Conservation (phyloP, 2,797 vertebrate genomes). For the Spondyliosoma cantharus region DNA sequence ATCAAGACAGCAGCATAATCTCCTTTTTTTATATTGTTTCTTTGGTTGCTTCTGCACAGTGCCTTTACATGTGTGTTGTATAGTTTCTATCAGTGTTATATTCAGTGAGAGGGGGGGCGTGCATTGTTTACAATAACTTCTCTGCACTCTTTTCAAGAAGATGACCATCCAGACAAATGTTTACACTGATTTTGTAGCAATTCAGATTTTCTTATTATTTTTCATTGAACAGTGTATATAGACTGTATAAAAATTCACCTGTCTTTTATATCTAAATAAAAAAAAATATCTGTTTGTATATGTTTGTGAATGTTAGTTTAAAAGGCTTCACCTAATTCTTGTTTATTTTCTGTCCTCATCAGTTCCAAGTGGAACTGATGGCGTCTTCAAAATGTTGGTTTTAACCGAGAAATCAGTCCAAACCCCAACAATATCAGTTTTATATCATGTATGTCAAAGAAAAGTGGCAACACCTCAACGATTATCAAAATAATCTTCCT, state of each 20-base stretch:
- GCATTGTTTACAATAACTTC: slow-evolving; percentile 71
- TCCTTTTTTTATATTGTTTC: slow-evolving; percentile 27
- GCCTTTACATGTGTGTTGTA: slow-evolving; percentile 44
- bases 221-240: slow-evolving; percentile 68
- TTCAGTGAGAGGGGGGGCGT: slow-evolving; percentile 51
- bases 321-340: background rate
- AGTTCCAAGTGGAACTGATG: too few species aligned
- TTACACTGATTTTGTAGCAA: slow-evolving; percentile 80
- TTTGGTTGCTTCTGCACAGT: slow-evolving; percentile 34
- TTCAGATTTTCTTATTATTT: slow-evolving; percentile 59
- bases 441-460: too few species aligned
- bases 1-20: slow-evolving; percentile 36
- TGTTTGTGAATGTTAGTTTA: slow-evolving; percentile 15
- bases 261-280: slow-evolving; percentile 77
- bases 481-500: background rate
- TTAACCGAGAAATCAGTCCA: too few species aligned
- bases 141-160: slow-evolving; percentile 67
- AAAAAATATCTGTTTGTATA: slow-evolving; percentile 53
- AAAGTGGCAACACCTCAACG: too few species aligned
- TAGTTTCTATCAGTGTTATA: slow-evolving; percentile 63
- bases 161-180: slow-evolving; percentile 69
- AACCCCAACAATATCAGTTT: too few species aligned
- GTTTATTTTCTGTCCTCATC: too few species aligned
- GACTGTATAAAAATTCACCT: slow-evolving; percentile 66
- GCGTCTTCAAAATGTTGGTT: too few species aligned